Percentiles rank a stretch among this genome's conserved stretches.
Evolutionary conservation across 2,797 vertebrate species (phyloP).

Genomic region (Pantherophis alleghaniensis): DNA sequence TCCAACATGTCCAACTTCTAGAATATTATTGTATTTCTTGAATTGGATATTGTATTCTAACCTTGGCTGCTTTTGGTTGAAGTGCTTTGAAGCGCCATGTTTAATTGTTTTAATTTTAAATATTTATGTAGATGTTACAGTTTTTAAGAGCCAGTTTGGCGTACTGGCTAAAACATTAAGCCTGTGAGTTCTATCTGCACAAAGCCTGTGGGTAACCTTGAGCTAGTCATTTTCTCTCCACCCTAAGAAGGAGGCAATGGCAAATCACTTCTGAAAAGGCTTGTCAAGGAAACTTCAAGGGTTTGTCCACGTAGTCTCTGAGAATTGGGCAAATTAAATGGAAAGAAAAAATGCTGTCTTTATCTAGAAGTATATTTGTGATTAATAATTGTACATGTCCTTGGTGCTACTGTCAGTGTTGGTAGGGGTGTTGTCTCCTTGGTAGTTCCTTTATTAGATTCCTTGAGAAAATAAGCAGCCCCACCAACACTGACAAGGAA

Average conservation of each 20-base stretch:
- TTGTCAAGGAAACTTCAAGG: background rate
- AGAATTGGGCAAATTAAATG: background rate
- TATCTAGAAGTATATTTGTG: conserved; percentile 37
- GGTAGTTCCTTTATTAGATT: background rate
- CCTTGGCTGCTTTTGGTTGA: conserved; percentile 11
- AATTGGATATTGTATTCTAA: background rate
- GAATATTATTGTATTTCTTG: background rate
- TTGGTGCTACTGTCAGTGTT: background rate
- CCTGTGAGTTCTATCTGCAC: background rate
- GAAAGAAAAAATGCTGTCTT: background rate
- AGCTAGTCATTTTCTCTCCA: background rate
- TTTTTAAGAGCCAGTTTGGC: no score
- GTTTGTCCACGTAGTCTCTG: background rate
- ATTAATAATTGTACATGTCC: conserved; percentile 25
- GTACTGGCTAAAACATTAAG: background rate
- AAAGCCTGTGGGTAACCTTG: background rate
- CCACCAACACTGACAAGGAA: background rate
- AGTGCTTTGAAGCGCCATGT: conserved; percentile 11
- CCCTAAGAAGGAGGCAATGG: background rate
- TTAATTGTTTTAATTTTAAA: conserved; percentile 34
- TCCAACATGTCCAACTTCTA: no score
- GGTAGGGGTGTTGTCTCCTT: background rate
- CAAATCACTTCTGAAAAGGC: background rate
- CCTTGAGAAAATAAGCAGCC: background rate
- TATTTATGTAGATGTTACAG: conserved; percentile 6